Percentiles rank a stretch among this genome's conserved stretches.
phyloP scores from a whole-genome alignment of 2,888 invertebrate species.

The Carabus problematicus region DNA sequence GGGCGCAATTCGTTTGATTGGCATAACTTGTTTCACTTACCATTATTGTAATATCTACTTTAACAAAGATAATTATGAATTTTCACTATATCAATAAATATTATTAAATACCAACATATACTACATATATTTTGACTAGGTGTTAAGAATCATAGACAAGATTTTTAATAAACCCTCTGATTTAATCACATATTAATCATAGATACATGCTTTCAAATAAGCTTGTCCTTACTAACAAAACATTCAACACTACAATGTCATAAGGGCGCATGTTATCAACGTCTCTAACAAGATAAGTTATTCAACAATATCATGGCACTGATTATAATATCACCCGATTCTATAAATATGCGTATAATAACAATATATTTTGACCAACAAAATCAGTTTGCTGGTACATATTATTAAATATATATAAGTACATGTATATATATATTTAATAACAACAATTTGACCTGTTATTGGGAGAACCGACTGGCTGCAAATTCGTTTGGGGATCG shows the following conservation, averaged over 20 bases:
- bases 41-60: too few relatives aligned
- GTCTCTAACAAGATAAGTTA: slow-evolving; percentile 58
- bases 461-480: slow-evolving; percentile 14
- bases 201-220: slow-evolving; percentile 58
- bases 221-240: slow-evolving; percentile 57
- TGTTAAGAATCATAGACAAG: slow-evolving; percentile 47
- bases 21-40: too few relatives aligned
- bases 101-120: too few relatives aligned
- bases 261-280: slow-evolving; percentile 52
- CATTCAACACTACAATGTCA: slow-evolving; percentile 56
- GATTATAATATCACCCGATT: slow-evolving; percentile 63
- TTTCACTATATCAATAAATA: too few relatives aligned
- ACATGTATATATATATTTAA: slow-evolving; percentile 1
- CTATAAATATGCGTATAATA: slow-evolving; percentile 60
- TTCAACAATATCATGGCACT: slow-evolving; percentile 62
- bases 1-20: too few relatives aligned
- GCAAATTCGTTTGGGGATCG: slow-evolving; percentile 12
- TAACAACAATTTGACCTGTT: slow-evolving; percentile 27
- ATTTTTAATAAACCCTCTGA: slow-evolving; percentile 61
- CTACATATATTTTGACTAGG: too few relatives aligned
- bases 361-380: slow-evolving; percentile 49
- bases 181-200: slow-evolving; percentile 57
- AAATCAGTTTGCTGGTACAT: slow-evolving; percentile 39
- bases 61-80: too few relatives aligned
- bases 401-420: slow-evolving; percentile 1